phyloP scores from a whole-genome alignment of 2,113 vertebrate genomes.

The Tyto alba region DNA sequence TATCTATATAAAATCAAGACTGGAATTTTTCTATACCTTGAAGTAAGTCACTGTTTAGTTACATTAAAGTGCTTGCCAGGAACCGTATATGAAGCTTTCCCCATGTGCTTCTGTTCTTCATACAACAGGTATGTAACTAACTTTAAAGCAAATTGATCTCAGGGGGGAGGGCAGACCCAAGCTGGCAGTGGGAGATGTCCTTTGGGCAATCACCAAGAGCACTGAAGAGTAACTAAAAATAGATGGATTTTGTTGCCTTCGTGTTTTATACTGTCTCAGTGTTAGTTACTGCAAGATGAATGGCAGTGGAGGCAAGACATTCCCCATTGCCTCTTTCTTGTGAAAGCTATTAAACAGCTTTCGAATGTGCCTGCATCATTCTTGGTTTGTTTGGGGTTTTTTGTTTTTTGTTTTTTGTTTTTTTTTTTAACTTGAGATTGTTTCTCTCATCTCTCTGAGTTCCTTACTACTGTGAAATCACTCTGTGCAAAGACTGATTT shows the following conservation, averaged over 20 bases:
- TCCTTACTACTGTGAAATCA: neutral
- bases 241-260: neutral
- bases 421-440: neutral
- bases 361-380: neutral
- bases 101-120: neutral
- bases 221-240: neutral
- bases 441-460: neutral
- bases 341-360: neutral
- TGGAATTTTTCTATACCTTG: neutral
- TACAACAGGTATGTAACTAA: neutral
- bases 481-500: neutral
- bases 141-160: neutral
- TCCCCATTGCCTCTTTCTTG: neutral
- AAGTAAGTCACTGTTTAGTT: neutral
- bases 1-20: neutral
- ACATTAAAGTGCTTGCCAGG: neutral
- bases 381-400: neutral
- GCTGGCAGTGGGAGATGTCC: neutral
- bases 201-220: neutral
- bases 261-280: neutral
- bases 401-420: too few species aligned
- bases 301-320: neutral
- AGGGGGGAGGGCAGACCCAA: neutral
- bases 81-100: neutral
- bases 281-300: neutral